Base-by-base conservation (phyloP, 92 coral and sea anemone genomes). In the Epizoanthus stellaris region DNA sequence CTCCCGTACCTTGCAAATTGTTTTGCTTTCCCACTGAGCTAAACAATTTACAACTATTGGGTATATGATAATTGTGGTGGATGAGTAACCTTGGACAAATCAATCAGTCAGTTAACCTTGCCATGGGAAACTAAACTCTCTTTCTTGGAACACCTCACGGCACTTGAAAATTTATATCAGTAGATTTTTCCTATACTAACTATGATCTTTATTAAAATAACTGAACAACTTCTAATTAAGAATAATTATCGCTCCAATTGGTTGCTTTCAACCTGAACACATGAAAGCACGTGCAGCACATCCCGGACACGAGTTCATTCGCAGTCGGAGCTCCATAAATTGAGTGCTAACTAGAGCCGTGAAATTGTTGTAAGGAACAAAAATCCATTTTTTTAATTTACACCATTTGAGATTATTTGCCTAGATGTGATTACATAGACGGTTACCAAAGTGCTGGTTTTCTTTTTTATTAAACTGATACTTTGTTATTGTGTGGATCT, bases 391-490 rank as follows among this genome's bases (percentile, higher is more conserved):
- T 19, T 79, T 63, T n/a, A 62, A 79, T 62, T n/a, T 79, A 43
- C 58, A 67, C 72, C 70, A 70, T 45, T 40, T 4, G 83, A 47
- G 21, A 21, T 79, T 79, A 63, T 79, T 79, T 79, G 60, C 70
- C 23, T 59, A 79, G 57, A 21, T 30, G 49, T 72, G 52, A 59
- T 23, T 76, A 47, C 68, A 58, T 25, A 76, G 63, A 57, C 63
- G 34, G 68, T 21, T 47, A 20, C 42, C 56, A 38, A 79, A 42
- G 72, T 23, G 54, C 42, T 70, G 65, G 83, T 12, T 40, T 79
- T 19, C 23, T 39, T 42, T 64, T 43, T 63, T 2, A 63, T 58
- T 14, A 40, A 23, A 20, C 45, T 19, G 70, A 42, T 79, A 79
- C 83, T 79, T 49, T 38, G 67, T 30, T 63, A 38, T 40, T 77